Base-by-base conservation (phyloP, 2,797 vertebrate genomes). In the Apogon hyalosoma region DNA sequence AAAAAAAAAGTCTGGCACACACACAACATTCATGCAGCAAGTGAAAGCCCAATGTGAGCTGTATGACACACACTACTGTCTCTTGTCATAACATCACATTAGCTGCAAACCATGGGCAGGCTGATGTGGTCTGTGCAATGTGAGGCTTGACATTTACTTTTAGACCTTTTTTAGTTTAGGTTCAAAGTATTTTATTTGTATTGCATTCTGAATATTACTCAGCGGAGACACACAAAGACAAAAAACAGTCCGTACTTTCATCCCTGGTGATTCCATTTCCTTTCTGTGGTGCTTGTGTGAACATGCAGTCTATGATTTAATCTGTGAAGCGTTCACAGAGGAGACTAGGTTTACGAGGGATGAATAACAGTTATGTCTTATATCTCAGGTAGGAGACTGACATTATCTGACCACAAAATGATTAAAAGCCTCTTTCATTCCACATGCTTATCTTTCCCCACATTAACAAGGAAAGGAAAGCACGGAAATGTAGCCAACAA, bases 1-100 rank as follows among this genome's bases (percentile, higher is more conserved):
- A 40, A 24, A 80, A 19, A 80, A 72, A 76, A 31, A 48, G 50
- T 40, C 56, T 66, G 40, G 69, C 69, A 72, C 40, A 73, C 19
- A 75, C 19, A 62, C 48, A 63, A 28, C 48, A 73, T 61, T 63
- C 50, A 63, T 70, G 70, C 66, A 69, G 65, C 47, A 73, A 3
- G 47, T 66, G 56, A 36, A 69, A 54, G 57, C 47, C 14, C 47
- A 69, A 67, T 47, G 28, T 51, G 57, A 68, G 53, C 63, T 16
- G 16, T 38, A 52, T 36, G 28, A 58, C 49, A 51, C 52, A 49
- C 28, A 54, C 39, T 16, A n/a, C 63, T 11, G 0, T 38, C 49
- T 72, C 43, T 51, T 77, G 52, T 67, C 39, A 50, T 51, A 33
- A 54, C 49, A 63, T 41, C 15, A 69, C 12, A 40, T 63, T 56